A percentile compares a stretch with the other conserved stretches of the same genome.
phyloP scores from a whole-genome alignment of 2,888 invertebrate species.

The Rhagonycha lutea region DNA sequence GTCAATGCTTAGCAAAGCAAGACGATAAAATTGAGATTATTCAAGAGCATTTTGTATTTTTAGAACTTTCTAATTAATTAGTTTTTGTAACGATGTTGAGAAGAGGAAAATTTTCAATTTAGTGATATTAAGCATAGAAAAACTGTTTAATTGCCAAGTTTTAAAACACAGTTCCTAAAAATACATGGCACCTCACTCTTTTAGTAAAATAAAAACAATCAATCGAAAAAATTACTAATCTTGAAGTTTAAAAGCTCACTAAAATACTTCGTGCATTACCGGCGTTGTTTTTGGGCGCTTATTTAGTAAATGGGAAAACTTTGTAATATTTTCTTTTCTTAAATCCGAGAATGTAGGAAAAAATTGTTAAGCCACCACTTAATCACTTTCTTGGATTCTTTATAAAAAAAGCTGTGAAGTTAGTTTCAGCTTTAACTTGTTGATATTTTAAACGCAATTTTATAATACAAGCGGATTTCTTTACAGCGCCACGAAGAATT shows the following conservation, averaged over 20 bases:
- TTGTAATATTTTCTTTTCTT: background rate
- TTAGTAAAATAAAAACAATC: background rate
- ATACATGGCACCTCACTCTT: background rate
- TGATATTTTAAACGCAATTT: background rate
- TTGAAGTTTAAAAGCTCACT: background rate
- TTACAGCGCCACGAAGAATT: too few relatives aligned
- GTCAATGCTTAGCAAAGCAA: background rate
- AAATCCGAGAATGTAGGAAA: background rate
- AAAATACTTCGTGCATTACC: background rate
- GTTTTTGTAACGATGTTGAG: background rate
- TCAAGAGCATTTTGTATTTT: background rate
- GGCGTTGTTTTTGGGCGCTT: background rate
- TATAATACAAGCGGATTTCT: background rate
- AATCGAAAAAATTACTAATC: background rate
- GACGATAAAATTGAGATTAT: background rate
- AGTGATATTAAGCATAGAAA: background rate
- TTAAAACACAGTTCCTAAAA: too few relatives aligned
- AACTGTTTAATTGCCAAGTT: background rate
- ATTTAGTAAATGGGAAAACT: background rate
- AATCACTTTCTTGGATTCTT: background rate
- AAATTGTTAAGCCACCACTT: background rate
- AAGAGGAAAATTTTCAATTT: background rate
- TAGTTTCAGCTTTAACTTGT: background rate
- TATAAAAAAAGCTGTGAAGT: background rate
- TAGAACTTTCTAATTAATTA: background rate